A percentile compares a stretch with the other conserved stretches of the same genome.
Conservation (phyloP, 2,797 vertebrate species). For the Sebastes trivittatus region DNA sequence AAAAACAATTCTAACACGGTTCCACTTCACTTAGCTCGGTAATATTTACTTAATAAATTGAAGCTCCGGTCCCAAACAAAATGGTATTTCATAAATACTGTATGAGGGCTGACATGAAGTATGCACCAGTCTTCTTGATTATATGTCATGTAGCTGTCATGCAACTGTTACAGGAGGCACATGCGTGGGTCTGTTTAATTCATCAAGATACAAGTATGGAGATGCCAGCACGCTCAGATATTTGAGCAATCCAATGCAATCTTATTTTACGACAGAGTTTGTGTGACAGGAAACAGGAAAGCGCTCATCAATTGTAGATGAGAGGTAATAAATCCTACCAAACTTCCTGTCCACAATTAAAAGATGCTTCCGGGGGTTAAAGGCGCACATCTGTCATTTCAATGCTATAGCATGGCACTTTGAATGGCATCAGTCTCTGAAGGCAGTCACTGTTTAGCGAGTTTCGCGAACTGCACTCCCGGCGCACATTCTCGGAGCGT, state of each 20-base stretch:
- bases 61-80: slow-evolving; percentile 15
- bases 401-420: background rate
- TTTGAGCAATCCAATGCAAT: background rate
- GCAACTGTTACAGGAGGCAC: background rate
- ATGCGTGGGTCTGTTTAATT: slow-evolving; percentile 14
- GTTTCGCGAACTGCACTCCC: too few species aligned
- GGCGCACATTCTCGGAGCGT: too few species aligned
- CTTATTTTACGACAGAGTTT: background rate
- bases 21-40: slow-evolving; percentile 15
- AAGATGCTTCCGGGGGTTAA: background rate
- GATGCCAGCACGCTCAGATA: background rate
- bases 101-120: slow-evolving; percentile 9
- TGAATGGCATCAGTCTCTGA: background rate
- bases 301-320: background rate
- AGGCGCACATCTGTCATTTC: background rate
- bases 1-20: slow-evolving; percentile 11
- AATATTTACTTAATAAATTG: slow-evolving; percentile 38
- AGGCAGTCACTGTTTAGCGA: background rate
- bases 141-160: slow-evolving; percentile 23
- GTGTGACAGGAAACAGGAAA: background rate
- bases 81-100: slow-evolving; percentile 23
- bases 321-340: background rate
- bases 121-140: slow-evolving; percentile 8
- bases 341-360: background rate
- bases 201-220: background rate